These are phyloP conservation scores for Myotis findleyi DNA, from an alignment of 2,797 vertebrate genomes.

Conservation along the genomic window DNA sequence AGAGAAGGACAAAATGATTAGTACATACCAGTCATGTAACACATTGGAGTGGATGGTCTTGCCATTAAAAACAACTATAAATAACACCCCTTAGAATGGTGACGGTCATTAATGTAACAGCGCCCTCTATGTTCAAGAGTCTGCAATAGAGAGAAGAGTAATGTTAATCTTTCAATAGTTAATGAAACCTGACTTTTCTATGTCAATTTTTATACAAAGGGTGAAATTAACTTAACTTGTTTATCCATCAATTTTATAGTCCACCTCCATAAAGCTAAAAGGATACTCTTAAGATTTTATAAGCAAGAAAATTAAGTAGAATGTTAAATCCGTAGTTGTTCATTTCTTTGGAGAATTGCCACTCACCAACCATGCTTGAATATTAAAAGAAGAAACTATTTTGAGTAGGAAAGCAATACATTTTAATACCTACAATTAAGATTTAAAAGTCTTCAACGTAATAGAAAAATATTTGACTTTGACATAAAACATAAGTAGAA, in stretches of 20 bases:
- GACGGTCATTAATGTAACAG: conserved; percentile 83
- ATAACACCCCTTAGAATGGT: neutral
- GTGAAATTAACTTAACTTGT: conserved; percentile 3
- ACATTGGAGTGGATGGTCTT: neutral
- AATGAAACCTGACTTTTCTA: neutral
- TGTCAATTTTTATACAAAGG: conserved; percentile 19
- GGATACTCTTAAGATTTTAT: neutral
- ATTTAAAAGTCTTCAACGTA: conserved; percentile 36
- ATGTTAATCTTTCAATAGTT: conserved; percentile 22
- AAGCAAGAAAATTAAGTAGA: conserved; percentile 1
- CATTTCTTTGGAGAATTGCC: conserved; percentile 38
- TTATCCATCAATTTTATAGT: conserved; percentile 44
- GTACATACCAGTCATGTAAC: neutral
- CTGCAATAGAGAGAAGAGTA: conserved; percentile 54
- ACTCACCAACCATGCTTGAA: neutral
- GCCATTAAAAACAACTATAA: conserved; percentile 52
- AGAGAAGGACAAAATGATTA: conserved; percentile 51
- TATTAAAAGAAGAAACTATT: neutral
- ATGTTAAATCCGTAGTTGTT: conserved; percentile 62
- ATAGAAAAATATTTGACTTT: conserved; percentile 58
- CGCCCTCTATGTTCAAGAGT: conserved; percentile 83
- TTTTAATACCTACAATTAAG: conserved; percentile 61
- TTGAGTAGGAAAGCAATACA: conserved; percentile 23
- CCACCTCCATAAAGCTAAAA: neutral
- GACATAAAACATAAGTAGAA: conserved; percentile 16